Percentiles rank a stretch among this genome's conserved stretches.
Conservation (phyloP, 2,113 vertebrate genomes). For the Anser cygnoides region DNA sequence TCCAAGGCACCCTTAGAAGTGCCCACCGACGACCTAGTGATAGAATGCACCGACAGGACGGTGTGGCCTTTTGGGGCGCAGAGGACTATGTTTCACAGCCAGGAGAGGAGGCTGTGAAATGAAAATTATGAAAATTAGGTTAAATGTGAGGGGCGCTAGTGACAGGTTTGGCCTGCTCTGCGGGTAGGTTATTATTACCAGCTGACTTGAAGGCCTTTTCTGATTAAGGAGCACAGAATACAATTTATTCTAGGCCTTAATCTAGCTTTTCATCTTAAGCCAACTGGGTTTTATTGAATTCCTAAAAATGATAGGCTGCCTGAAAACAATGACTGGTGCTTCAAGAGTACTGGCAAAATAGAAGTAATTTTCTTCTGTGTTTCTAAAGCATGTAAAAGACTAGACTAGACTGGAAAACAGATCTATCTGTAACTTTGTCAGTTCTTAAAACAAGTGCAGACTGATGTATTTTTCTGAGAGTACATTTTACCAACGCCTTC, state of each 20-base stretch:
- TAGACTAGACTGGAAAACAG: neutral
- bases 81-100: accelerated
- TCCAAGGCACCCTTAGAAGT: neutral
- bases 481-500: neutral
- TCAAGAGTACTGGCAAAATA: neutral
- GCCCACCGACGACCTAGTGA: neutral
- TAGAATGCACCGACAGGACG: accelerated
- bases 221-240: neutral
- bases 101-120: neutral
- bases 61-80: neutral
- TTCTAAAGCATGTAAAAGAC: neutral
- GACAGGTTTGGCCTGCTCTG: neutral
- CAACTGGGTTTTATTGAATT: neutral
- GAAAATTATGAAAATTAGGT: neutral
- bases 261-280: neutral
- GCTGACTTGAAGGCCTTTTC: neutral
- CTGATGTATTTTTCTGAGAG: neutral
- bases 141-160: too few relatives aligned
- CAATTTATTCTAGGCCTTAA: neutral
- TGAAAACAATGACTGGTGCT: neutral
- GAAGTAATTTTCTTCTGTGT: neutral
- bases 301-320: neutral
- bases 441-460: neutral
- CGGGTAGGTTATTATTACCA: neutral
- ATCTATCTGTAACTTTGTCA: neutral